Percentiles rank a stretch among this genome's conserved stretches.
Evolutionary conservation across 2,113 vertebrate genomes (phyloP).

Genomic region (Labeo catla): DNA sequence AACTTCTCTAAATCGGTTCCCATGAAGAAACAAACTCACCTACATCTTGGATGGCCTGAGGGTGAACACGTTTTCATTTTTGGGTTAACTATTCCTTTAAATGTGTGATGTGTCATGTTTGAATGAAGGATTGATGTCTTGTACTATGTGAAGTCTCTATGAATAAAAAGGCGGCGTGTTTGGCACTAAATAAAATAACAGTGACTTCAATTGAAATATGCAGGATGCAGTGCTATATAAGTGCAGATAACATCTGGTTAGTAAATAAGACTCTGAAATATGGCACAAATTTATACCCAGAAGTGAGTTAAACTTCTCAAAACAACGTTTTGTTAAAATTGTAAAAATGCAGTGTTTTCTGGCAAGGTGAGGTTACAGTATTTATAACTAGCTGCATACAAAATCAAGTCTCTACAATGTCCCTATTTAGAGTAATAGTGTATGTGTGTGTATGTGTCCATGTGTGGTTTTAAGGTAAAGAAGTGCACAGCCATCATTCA

Average conservation of each 20-base stretch:
- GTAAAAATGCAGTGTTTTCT: no score
- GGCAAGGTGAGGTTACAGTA: no score
- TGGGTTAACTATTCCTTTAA: not conserved
- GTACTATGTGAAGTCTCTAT: not conserved
- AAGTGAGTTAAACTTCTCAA: no score
- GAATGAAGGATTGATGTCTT: not conserved
- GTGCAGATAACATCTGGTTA: not conserved
- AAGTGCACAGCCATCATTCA: constrained; percentile 65
- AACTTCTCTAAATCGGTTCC: no score
- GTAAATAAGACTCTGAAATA: not conserved
- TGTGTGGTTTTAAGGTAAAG: not conserved
- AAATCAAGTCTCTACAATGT: no score
- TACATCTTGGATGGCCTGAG: no score
- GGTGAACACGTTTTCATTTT: no score
- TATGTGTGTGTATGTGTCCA: not conserved
- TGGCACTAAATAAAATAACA: not conserved
- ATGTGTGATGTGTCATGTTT: not conserved
- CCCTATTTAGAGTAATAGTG: no score
- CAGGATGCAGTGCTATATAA: not conserved
- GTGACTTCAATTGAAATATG: not conserved
- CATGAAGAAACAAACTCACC: no score
- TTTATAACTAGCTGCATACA: no score
- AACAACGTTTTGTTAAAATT: no score
- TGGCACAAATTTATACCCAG: not conserved
- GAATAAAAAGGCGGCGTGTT: not conserved